phyloP scores from a whole-genome alignment of 1,140 invertebrate species.

The Delia radicum region DNA sequence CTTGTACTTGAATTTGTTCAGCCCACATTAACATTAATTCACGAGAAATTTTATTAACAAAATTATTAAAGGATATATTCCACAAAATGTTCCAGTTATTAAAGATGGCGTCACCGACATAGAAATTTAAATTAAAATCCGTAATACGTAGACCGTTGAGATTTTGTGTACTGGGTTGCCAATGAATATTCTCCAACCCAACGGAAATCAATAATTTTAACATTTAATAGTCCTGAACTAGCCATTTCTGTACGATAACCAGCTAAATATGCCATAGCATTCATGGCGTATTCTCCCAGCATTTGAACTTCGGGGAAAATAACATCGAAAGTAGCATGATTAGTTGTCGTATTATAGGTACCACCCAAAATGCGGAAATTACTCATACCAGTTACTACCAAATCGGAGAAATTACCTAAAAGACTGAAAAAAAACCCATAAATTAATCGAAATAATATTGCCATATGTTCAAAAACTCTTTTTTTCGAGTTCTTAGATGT shows the following conservation, averaged over 20 bases:
- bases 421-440: slow-evolving; percentile 1
- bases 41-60: slow-evolving; percentile 29
- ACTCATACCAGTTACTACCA: slow-evolving; percentile 36
- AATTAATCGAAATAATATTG: neutral
- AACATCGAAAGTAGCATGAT: slow-evolving; percentile 33
- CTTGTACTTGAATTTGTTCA: slow-evolving; percentile 34
- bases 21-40: slow-evolving; percentile 15
- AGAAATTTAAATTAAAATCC: slow-evolving; percentile 35
- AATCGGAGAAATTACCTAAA: slow-evolving; percentile 37
- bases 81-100: slow-evolving; percentile 43
- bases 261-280: neutral
- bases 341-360: slow-evolving; percentile 32
- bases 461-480: too few relatives aligned
- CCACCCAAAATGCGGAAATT: slow-evolving; percentile 34
- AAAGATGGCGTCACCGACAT: slow-evolving; percentile 31
- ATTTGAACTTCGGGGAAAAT: slow-evolving; percentile 38
- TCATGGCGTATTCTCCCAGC: slow-evolving; percentile 31
- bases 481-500: too few relatives aligned
- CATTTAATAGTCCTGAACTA: slow-evolving; percentile 36
- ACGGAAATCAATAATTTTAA: slow-evolving; percentile 37
- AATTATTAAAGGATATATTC: slow-evolving; percentile 39
- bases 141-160: slow-evolving; percentile 33
- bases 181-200: slow-evolving; percentile 38
- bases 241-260: slow-evolving; percentile 32
- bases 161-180: slow-evolving; percentile 28